These are phyloP conservation scores for Uria lomvia DNA, from an alignment of 2,113 vertebrate genomes.

Conservation along the genomic window DNA sequence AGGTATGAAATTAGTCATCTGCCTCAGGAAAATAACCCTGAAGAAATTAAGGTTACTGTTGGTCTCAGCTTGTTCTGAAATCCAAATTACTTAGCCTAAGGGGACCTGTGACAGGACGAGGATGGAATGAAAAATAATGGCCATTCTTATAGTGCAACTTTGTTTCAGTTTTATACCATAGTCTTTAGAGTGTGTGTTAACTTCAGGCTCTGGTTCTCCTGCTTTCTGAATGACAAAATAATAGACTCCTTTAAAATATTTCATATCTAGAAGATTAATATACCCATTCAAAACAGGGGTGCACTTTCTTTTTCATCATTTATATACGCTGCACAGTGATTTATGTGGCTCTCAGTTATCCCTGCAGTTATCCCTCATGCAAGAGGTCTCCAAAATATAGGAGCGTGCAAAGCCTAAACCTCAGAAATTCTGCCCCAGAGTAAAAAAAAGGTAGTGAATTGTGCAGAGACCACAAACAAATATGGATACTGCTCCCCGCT, in stretches of 20 bases:
- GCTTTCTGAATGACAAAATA: background rate
- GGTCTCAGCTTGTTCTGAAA: slow-evolving; percentile 9
- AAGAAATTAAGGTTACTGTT: background rate
- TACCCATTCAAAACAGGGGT: background rate
- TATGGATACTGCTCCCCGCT: no score
- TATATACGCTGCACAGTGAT: background rate
- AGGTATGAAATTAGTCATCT: background rate
- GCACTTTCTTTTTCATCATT: background rate
- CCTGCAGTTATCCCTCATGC: background rate
- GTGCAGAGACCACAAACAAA: background rate
- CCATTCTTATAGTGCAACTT: background rate
- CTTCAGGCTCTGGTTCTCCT: background rate
- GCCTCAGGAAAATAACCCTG: background rate
- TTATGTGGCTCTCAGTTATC: background rate
- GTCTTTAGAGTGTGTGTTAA: background rate
- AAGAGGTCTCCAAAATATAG: background rate
- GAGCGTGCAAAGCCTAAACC: background rate
- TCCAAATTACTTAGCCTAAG: background rate
- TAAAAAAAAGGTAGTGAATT: background rate
- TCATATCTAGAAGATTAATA: background rate
- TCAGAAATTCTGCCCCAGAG: background rate
- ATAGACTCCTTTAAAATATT: background rate
- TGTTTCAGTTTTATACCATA: background rate
- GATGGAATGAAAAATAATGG: background rate
- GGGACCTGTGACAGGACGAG: background rate